Evolutionary conservation across 2,888 invertebrate species (phyloP), one percentile per base, ranked within the genome.

Genomic region (Drosophila crucigera): DNA sequence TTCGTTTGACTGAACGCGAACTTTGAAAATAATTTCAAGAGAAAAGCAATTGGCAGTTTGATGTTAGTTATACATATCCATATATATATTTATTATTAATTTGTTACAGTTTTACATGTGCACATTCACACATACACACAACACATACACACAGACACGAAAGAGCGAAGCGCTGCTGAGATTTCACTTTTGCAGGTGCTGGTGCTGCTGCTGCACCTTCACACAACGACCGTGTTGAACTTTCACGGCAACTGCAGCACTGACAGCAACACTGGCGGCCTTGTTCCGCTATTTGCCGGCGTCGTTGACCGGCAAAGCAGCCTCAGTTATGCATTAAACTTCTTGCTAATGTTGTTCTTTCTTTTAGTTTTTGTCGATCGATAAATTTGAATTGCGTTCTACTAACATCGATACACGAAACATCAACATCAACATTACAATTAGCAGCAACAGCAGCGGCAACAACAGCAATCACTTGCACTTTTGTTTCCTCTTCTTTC

Each of bases 251-350:
- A 71, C 81, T 59, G 68, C 68, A 76, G 65, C 59, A 60, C 62
- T 65, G 69, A 1, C 65, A 64, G 50, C 71, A 55, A 56, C 5
- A 65, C 61, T 52, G 68, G 52, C 60, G 76, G 78, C 78, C 78
- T 78, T 78, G 78, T 78, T 60, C 73, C 72, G 72, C 52, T 72
- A 68, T 65, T 65, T 59, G 65, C 81, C 78, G 81, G 81, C 70
- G 60, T 62, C 54, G 58, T 19, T 60, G 68, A 65, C 78, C 80
- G 81, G 77, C 35, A 50, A 53, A 62, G 41, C 61, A 39, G 64
- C 47, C 19, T 62, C 58, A 55, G 35, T 59, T 60, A 35, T 52
- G 41, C 14, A 19, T 41, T 52, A 39, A 61, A 30, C 3, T 49
- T 22, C 22, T 49, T 59, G 28, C 25, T 52, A 25, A 37, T 59